Evolutionary conservation across 2,797 vertebrate genomes (phyloP).

Genomic region (Melanotaenia trifasciata): DNA sequence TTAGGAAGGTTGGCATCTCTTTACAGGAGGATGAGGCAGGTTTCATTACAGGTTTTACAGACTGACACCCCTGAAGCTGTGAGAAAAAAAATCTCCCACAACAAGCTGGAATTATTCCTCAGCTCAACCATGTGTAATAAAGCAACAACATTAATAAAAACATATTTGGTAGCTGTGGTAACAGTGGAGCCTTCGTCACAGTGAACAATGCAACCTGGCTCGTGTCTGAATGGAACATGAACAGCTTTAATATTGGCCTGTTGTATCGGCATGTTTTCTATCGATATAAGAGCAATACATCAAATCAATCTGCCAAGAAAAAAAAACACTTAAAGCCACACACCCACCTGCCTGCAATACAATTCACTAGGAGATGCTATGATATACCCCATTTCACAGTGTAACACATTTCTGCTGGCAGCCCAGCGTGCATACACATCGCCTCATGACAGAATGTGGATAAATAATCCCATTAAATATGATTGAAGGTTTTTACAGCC

Average conservation of each 20-base stretch:
- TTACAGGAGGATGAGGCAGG: conserved; percentile 59
- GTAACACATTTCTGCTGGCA: conserved; percentile 54
- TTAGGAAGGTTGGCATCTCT: conserved; percentile 59
- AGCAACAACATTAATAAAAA: conserved; percentile 51
- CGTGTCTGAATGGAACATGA: conserved; percentile 43
- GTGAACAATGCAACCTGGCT: conserved; percentile 25
- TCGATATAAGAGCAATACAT: conserved; percentile 37
- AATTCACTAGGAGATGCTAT: conserved; percentile 51
- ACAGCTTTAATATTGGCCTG: conserved; percentile 43
- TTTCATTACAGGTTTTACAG: conserved; percentile 67
- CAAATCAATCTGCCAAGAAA: conserved; percentile 41
- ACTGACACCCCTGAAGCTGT: conserved; percentile 64
- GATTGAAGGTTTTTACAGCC: conserved; percentile 76
- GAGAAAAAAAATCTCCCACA: conserved; percentile 63
- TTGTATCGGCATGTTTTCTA: conserved; percentile 32
- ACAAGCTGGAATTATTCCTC: conserved; percentile 44
- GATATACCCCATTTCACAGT: conserved; percentile 58
- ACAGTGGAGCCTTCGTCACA: conserved; percentile 27
- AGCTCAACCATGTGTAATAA: conserved; percentile 48
- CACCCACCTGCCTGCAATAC: conserved; percentile 56
- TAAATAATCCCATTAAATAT: conserved; percentile 81
- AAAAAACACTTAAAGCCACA: conserved; percentile 15
- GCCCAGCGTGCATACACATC: conserved; percentile 45
- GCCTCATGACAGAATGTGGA: conserved; percentile 71
- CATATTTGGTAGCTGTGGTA: conserved; percentile 35